Conservation (phyloP, 2,888 invertebrate genomes). For the Tetragonisca angustula region DNA sequence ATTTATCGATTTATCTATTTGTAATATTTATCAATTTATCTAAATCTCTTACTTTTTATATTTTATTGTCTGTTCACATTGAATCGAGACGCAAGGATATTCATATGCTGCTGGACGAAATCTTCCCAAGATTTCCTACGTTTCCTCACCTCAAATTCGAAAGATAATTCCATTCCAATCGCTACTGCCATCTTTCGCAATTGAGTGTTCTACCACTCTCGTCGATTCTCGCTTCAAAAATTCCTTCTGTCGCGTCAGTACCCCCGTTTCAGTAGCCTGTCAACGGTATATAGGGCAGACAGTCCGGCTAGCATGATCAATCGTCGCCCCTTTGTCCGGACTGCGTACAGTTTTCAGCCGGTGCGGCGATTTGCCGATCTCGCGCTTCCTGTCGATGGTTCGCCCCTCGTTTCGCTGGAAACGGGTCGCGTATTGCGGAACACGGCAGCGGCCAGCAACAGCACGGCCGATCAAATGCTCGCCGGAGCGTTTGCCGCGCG, state of each 20-base stretch:
- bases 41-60: too few species aligned
- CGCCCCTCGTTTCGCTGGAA: conserved; percentile 15
- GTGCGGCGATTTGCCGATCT: conserved; percentile 67
- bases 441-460: conserved; percentile 78
- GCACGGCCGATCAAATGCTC: conserved; percentile 83
- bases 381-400: conserved; percentile 67
- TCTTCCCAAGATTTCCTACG: neutral
- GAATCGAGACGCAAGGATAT: too few species aligned
- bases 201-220: neutral
- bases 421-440: conserved; percentile 70
- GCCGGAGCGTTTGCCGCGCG: conserved; percentile 76
- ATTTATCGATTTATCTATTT: too few species aligned
- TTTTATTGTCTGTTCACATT: neutral
- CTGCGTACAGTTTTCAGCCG: conserved; percentile 44
- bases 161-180: neutral
- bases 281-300: conserved; percentile 21
- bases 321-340: conserved; percentile 28
- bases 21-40: too few species aligned
- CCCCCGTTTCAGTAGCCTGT: too few species aligned
- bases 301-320: conserved; percentile 53
- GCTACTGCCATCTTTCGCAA: neutral
- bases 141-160: neutral
- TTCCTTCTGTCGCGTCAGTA: neutral
- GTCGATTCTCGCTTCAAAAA: neutral
- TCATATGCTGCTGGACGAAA: too few species aligned